These are phyloP conservation scores for Carlito syrichta DNA, from an alignment of 2,113 vertebrate species.

Conservation along the genomic window DNA sequence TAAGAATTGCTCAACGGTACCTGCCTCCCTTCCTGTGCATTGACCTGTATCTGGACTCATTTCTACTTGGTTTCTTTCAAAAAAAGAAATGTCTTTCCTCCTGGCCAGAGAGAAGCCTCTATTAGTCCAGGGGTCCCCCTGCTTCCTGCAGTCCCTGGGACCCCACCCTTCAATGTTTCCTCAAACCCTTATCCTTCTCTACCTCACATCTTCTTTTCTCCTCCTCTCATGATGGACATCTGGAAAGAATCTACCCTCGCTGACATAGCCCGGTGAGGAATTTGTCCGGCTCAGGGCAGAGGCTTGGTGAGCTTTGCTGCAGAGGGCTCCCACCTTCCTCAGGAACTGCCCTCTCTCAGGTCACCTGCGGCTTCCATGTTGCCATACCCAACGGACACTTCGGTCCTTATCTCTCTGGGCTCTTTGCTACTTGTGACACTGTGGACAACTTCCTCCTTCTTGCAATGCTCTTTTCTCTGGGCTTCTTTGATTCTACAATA, in stretches of 20 bases:
- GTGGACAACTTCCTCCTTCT: constrained; percentile 16
- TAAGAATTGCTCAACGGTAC: neutral
- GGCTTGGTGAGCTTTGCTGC: neutral
- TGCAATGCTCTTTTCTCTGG: neutral
- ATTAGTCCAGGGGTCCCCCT: fast-evolving
- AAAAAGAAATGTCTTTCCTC: neutral
- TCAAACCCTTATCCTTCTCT: neutral
- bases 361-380: neutral
- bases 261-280: neutral
- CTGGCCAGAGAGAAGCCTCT: neutral
- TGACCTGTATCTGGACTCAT: neutral
- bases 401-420: constrained; percentile 30
- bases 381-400: neutral
- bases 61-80: neutral
- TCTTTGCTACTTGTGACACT: neutral
- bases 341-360: neutral
- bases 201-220: neutral
- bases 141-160: neutral
- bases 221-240: neutral
- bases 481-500: neutral
- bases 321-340: neutral
- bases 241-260: neutral
- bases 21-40: fast-evolving
- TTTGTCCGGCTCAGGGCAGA: neutral
- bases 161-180: neutral